Conservation (phyloP, 1,140 invertebrate species). For the Musca domestica region DNA sequence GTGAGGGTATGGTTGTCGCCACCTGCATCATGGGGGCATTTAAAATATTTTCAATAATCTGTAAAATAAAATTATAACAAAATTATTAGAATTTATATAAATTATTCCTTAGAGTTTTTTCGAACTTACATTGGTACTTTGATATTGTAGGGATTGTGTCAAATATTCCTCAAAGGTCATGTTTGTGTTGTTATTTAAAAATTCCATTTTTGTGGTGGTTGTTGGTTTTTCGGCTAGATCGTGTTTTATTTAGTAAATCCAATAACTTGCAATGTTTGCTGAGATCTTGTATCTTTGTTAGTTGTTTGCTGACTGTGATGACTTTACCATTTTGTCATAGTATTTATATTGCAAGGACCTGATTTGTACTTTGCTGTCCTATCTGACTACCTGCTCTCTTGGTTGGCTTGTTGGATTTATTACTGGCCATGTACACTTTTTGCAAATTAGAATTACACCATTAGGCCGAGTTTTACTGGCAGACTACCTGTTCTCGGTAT, state of each 20-base stretch:
- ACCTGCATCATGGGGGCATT: background rate
- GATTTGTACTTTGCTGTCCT: background rate
- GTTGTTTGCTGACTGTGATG: background rate
- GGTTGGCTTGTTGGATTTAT: too few species aligned
- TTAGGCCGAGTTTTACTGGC: too few species aligned
- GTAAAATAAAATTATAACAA: background rate
- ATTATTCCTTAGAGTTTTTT: background rate
- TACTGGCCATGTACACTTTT: too few species aligned
- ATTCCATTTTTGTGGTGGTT: conserved; percentile 1
- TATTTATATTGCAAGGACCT: conserved; percentile 9
- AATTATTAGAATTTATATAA: background rate
- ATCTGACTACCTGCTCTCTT: background rate
- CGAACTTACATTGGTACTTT: conserved; percentile 5
- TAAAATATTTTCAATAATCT: background rate
- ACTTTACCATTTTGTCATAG: background rate
- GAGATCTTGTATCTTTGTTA: background rate
- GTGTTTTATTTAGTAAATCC: background rate
- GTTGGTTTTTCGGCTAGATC: too few species aligned
- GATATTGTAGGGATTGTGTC: conserved; percentile 4
- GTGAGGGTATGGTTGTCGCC: background rate
- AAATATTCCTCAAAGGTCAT: conserved; percentile 7
- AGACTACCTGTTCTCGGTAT: too few species aligned
- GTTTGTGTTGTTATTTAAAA: background rate
- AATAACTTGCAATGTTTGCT: background rate
- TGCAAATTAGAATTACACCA: too few species aligned